phyloP scores from a whole-genome alignment of 2,888 invertebrate genomes.

The Agrilus cyanescens region DNA sequence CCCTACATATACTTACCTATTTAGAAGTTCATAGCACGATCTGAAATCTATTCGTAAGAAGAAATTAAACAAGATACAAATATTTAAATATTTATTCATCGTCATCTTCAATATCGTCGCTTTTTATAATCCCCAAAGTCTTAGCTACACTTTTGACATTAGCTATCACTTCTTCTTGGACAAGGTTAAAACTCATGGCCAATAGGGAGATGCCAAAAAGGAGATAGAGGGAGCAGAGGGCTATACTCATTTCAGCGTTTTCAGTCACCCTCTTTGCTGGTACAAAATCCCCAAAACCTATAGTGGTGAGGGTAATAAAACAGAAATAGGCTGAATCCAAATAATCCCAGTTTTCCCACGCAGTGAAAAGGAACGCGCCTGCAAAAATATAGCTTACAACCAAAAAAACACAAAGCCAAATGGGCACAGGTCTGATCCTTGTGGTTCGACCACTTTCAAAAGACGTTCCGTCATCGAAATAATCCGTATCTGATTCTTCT shows the following conservation, averaged over 20 bases:
- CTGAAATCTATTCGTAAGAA: background rate
- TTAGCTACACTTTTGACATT: slow-evolving; percentile 79
- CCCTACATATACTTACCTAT: too few species aligned
- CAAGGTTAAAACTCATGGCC: slow-evolving; percentile 94
- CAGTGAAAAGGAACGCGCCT: slow-evolving; percentile 74
- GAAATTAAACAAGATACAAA: background rate
- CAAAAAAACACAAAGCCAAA: slow-evolving; percentile 78
- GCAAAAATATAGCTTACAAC: slow-evolving; percentile 83
- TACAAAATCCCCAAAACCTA: slow-evolving; percentile 86
- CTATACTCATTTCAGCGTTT: slow-evolving; percentile 51
- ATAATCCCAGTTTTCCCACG: slow-evolving; percentile 79
- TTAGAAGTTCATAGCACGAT: too few species aligned
- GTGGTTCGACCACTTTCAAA: slow-evolving; percentile 31
- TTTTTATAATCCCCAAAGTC: slow-evolving; percentile 77
- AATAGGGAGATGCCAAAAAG: slow-evolving; percentile 87
- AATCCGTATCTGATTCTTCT: slow-evolving; percentile 48
- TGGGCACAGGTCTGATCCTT: slow-evolving; percentile 64
- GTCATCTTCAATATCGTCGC: slow-evolving; percentile 49
- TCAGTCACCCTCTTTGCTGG: slow-evolving; percentile 61
- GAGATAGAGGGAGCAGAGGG: slow-evolving; percentile 82
- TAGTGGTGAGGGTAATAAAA: slow-evolving; percentile 86
- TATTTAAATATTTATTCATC: slow-evolving; percentile 29
- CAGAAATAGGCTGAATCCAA: slow-evolving; percentile 87
- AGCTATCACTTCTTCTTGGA: slow-evolving; percentile 86
- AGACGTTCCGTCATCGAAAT: slow-evolving; percentile 24